Conservation (phyloP, 2,888 invertebrate species). For the Odontomyia ornata region DNA sequence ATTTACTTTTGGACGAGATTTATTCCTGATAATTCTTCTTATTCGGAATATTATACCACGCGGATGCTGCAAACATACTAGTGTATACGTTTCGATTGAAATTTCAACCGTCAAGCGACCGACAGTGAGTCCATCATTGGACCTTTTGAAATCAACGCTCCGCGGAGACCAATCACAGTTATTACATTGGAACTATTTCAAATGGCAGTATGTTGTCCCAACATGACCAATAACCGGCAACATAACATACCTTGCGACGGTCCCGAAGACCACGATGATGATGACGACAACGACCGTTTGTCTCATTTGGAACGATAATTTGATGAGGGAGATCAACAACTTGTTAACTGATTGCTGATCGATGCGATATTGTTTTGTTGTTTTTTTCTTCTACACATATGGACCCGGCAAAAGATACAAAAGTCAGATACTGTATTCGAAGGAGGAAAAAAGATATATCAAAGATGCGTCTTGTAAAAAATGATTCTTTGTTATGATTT, state of each 20-base stretch:
- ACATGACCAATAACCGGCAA: not conserved
- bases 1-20: slow-evolving; percentile 41
- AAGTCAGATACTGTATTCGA: not conserved
- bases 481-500: slow-evolving; percentile 18
- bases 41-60: slow-evolving; percentile 3
- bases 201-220: slow-evolving; percentile 8
- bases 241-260: too few relatives aligned
- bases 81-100: not conserved
- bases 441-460: slow-evolving; percentile 3
- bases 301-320: slow-evolving; percentile 41
- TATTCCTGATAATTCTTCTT: slow-evolving; percentile 44
- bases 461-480: slow-evolving; percentile 32
- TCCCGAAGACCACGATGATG: not conserved
- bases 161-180: not conserved
- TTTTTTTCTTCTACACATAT: not conserved
- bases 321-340: slow-evolving; percentile 45
- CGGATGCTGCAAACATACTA: not conserved
- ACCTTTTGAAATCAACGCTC: not conserved
- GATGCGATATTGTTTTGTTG: slow-evolving; percentile 17
- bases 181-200: slow-evolving; percentile 27
- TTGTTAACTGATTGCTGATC: slow-evolving; percentile 44
- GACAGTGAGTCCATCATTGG: not conserved
- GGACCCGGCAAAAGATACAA: not conserved
- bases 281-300: slow-evolving; percentile 28
- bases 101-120: slow-evolving; percentile 1